Evolutionary conservation across 2,797 vertebrate genomes (phyloP), one percentile per base, ranked within the genome.

Genomic region (Aldrovandia affinis): DNA sequence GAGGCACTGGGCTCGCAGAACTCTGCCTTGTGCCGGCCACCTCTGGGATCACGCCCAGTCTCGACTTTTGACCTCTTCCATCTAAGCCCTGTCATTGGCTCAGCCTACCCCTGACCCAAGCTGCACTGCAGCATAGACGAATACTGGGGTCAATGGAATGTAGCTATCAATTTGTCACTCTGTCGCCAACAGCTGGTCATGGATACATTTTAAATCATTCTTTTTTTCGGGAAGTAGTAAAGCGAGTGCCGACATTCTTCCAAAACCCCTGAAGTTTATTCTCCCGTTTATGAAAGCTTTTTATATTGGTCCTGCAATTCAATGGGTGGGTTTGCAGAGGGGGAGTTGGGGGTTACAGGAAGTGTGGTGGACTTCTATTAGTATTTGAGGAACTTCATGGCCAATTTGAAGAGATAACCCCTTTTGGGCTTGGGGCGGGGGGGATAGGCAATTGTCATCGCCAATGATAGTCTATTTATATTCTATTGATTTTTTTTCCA

Each of bases 41-140:
- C 88, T 90, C 78, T 87, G 91, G 91, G 92, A 90, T 89, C 81
- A 39, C 85, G n/a, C 52, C 47, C 20, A 79, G 54, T 75, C 86
- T 88, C 88, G 84, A 93, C 89, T 86, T 79, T 47, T 90, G 90
- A 92, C 89, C 92, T 93, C 90, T 89, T 89, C 73, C 87, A 83
- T 85, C 81, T 15, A 88, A 87, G 87, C 86, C 88, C 89, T 89
- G 88, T 89, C 85, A 87, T 90, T 90, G 90, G 86, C 87, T 84
- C 63, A 84, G 88, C 85, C 84, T 59, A 81, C 87, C 85, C 83
- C 86, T 89, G 85, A 91, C 87, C 84, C 57, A 81, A 10, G 82
- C 82, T 83, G 3, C 59, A 22, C n/a, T 63, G 80, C 25, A 52
- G 47, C 88, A 85, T 83, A 77, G 52, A 55, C 82, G 28, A 30